Percentiles rank a stretch among this genome's conserved stretches.
These are phyloP conservation scores for Uria lomvia DNA, from an alignment of 2,113 vertebrate species.

Conservation along the genomic window DNA sequence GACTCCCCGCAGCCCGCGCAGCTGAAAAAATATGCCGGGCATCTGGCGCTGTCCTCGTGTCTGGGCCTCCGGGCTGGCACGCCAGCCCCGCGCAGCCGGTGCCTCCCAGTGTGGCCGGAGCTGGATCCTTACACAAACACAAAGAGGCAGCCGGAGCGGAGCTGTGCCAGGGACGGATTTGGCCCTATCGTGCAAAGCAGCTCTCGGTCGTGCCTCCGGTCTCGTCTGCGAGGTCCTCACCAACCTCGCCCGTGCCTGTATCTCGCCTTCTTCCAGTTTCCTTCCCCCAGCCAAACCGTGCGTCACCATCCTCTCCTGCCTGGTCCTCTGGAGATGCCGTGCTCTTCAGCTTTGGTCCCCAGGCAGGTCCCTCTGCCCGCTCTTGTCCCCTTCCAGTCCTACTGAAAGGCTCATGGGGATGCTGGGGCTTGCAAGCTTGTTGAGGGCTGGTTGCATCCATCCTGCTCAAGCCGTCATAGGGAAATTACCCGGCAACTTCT, in stretches of 20 bases:
- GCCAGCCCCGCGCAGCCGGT: not conserved
- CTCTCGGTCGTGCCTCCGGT: constrained; percentile 14
- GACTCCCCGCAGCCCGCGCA: constrained; percentile 25
- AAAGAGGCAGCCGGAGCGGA: not conserved
- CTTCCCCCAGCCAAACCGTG: not conserved
- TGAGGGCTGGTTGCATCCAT: not conserved
- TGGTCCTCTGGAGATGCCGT: not conserved
- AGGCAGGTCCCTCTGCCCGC: not conserved
- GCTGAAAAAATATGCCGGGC: constrained; percentile 64
- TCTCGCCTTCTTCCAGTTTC: not conserved
- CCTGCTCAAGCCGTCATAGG: fast-evolving
- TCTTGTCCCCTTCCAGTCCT: not conserved
- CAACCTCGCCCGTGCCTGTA: not conserved
- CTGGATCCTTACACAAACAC: constrained; percentile 27
- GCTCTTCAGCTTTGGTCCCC: not conserved
- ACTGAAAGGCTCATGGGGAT: not conserved
- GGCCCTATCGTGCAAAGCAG: not conserved
- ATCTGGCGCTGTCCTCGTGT: constrained; percentile 34
- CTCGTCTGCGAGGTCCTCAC: not conserved
- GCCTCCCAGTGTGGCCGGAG: not conserved
- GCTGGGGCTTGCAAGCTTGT: not conserved
- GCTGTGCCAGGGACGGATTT: constrained; percentile 38
- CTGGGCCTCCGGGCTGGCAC: not conserved
- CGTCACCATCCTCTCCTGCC: not conserved
- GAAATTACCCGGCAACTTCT: not conserved